Percentiles rank a stretch among this genome's conserved stretches.
phyloP scores from a whole-genome alignment of 2,113 vertebrate genomes.

The Sula dactylatra region DNA sequence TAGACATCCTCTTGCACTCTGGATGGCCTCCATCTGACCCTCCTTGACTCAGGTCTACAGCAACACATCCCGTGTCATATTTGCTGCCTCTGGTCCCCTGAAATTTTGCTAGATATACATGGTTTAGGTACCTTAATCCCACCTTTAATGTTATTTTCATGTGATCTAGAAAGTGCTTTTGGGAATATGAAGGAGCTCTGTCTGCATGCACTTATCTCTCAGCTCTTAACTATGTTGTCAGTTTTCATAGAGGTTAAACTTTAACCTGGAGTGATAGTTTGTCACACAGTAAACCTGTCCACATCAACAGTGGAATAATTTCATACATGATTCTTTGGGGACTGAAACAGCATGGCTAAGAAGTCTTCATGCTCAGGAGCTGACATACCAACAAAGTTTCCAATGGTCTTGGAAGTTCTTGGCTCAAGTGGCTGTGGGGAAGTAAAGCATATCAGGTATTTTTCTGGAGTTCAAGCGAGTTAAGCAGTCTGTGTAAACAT shows the following conservation, averaged over 20 bases:
- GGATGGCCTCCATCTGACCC: background rate
- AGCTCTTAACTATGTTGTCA: background rate
- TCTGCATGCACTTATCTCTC: background rate
- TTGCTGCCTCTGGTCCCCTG: background rate
- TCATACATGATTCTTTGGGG: background rate
- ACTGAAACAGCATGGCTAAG: background rate
- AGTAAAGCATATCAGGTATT: background rate
- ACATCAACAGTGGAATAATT: background rate
- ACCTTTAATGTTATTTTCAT: background rate
- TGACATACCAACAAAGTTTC: background rate
- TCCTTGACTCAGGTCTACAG: background rate
- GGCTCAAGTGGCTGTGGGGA: background rate
- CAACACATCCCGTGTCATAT: rapidly evolving
- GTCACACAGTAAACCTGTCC: background rate
- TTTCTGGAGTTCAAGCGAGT: background rate
- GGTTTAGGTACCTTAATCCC: background rate
- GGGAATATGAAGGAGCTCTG: background rate
- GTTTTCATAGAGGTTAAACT: background rate
- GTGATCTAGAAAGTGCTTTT: background rate
- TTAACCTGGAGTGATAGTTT: background rate
- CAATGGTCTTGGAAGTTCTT: background rate
- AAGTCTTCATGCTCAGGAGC: background rate
- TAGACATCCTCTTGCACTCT: background rate
- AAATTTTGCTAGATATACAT: background rate
- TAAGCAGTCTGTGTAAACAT: background rate